Base-by-base conservation (phyloP, 1,140 invertebrate genomes). In the Coboldia fuscipes region DNA sequence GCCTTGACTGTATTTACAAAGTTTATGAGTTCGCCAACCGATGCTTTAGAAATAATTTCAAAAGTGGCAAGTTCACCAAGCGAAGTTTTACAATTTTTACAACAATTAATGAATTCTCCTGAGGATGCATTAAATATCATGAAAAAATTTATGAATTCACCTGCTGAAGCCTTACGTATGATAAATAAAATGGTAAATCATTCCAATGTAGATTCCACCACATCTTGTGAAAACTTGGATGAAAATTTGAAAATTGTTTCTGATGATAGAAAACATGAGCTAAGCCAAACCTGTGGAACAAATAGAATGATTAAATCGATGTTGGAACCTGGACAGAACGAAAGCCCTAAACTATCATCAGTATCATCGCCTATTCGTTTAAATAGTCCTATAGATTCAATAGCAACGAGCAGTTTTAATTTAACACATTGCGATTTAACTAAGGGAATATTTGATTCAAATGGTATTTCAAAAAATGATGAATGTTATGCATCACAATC, bases 1-100 rank as follows among this genome's bases (percentile, higher is more conserved):
- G 52, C 52, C 26, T 37, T 55, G 23, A 54, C 50, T 44, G 52
- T 55, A 44, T 55, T 55, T 29, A 55, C 51, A 2, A 54, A 55
- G 38, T 55, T 54, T 28, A 54, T 55, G 51, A 51, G 48, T 30
- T 54, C 50, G 2, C 52, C 52, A 14, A 53, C 48, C 13, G 52
- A 55, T 39, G 48, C 51, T 9, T 41, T 54, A 16, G 51, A 55
- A 41, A 54, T 55, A 7, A 54, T 55, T 27, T 50, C 48, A 4
- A 55, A 55, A 37, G 45, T 54, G 32, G 48, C 50, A 18, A 50
- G 45, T 34, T 55, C 52, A n/a, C 52, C 52, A 3, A 43, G 46
- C 13, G 52, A 55, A 32, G 51, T 54, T 29, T 39, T 55, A 2
- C 44, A 51, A 36, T 55, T 55, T 27, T 51, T 54, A 34, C 44